These are phyloP conservation scores for Oscheius sp. DNA, from an alignment of 2,888 invertebrate genomes.

Conservation along the genomic window DNA sequence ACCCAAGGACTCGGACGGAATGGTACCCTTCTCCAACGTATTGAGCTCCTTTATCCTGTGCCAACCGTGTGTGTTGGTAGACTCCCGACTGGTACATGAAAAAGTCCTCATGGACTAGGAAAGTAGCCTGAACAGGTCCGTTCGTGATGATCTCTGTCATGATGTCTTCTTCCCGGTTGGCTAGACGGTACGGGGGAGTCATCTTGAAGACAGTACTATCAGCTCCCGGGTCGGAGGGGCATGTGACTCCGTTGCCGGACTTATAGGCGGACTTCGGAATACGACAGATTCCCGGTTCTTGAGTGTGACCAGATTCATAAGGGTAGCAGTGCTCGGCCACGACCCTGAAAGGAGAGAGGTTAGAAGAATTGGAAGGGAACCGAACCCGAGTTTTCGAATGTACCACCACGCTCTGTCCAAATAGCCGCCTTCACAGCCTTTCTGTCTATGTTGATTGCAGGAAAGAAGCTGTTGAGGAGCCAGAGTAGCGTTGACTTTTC, in stretches of 20 bases:
- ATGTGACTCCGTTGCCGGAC: conserved; percentile 58
- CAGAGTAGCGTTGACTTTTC: conserved; percentile 81
- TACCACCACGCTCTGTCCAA: conserved; percentile 92
- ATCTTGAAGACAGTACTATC: conserved; percentile 73
- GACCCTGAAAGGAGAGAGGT: conserved; percentile 78
- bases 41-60: conserved; percentile 57
- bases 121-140: conserved; percentile 90
- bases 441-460: conserved; percentile 84
- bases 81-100: conserved; percentile 84
- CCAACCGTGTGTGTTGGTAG: conserved; percentile 79
- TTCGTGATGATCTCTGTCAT: conserved; percentile 90
- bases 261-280: conserved; percentile 75
- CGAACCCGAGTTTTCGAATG: conserved; percentile 81
- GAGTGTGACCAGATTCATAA: conserved; percentile 79
- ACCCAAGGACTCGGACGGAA: conserved; percentile 89
- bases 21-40: conserved; percentile 79
- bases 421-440: conserved; percentile 88
- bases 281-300: conserved; percentile 80
- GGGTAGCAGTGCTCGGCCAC: conserved; percentile 89
- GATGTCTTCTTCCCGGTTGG: conserved; percentile 80
- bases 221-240: conserved; percentile 71
- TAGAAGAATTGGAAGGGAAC: conserved; percentile 14
- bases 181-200: conserved; percentile 76
- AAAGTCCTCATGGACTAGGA: conserved; percentile 91
- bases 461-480: conserved; percentile 89